Evolutionary conservation across 2,797 vertebrate genomes (phyloP).

Genomic region (Hemitrygon akajei): DNA sequence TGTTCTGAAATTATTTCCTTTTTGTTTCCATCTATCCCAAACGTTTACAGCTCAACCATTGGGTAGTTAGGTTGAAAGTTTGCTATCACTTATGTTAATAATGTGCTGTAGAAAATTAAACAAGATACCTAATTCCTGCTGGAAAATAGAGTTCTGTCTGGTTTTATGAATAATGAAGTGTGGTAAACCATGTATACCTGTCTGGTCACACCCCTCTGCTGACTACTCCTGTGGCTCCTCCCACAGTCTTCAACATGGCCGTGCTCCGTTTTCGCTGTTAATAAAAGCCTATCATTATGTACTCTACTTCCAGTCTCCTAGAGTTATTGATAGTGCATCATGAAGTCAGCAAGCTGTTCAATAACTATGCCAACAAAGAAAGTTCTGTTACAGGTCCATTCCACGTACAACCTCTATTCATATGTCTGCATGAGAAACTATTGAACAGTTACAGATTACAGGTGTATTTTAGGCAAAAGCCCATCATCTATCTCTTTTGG

Average conservation of each 20-base stretch:
- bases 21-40: no score
- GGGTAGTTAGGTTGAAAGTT: not conserved
- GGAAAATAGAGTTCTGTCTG: slow-evolving; percentile 63
- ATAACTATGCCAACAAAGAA: slow-evolving; percentile 66
- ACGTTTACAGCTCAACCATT: not conserved
- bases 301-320: no score
- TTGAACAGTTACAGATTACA: not conserved
- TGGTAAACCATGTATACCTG: no score
- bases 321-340: no score
- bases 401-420: slow-evolving; percentile 54
- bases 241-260: no score
- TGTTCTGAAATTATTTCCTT: not conserved
- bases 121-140: slow-evolving; percentile 59
- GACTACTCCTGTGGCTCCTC: no score
- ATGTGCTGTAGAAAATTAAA: not conserved
- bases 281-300: no score
- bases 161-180: slow-evolving; percentile 71
- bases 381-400: slow-evolving; percentile 61
- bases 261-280: no score
- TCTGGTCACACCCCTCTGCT: no score
- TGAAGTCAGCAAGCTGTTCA: slow-evolving; percentile 65
- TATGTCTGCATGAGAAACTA: slow-evolving; percentile 52
- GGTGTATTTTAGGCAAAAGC: not conserved
- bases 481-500: not conserved
- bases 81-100: not conserved